Percentiles rank a stretch among this genome's conserved stretches.
These are phyloP conservation scores for Myrmecobius fasciatus DNA, from an alignment of 2,113 vertebrate genomes.

Conservation along the genomic window DNA sequence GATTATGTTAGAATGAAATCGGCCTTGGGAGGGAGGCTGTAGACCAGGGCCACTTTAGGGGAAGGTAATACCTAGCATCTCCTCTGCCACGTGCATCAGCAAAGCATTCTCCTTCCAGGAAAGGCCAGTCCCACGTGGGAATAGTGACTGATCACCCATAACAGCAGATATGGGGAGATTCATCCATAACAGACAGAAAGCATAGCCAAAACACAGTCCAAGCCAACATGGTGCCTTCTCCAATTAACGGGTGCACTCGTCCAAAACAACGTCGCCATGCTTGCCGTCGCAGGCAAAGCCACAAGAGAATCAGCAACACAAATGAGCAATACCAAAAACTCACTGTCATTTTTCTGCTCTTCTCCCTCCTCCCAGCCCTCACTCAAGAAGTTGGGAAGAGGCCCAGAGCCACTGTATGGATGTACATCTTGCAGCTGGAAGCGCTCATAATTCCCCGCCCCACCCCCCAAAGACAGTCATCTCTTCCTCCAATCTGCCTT, in stretches of 20 bases:
- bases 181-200: constrained; percentile 4
- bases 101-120: background rate
- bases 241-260: constrained; percentile 64
- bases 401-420: constrained; percentile 19
- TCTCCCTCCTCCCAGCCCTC: background rate
- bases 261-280: background rate
- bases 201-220: background rate
- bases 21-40: background rate
- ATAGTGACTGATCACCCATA: background rate
- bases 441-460: background rate
- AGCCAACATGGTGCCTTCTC: constrained; percentile 50
- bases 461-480: background rate
- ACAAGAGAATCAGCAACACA: constrained; percentile 49
- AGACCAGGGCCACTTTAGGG: background rate
- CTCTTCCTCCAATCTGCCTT: background rate
- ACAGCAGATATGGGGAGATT: background rate
- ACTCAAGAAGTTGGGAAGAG: constrained; percentile 54
- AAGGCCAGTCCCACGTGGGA: background rate
- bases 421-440: constrained; percentile 33
- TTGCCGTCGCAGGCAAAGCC: constrained; percentile 41
- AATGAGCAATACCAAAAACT: constrained; percentile 25
- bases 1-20: background rate
- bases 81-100: background rate
- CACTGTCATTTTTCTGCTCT: constrained; percentile 24
- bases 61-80: background rate